These are phyloP conservation scores for Vandiemenella viatica DNA, from an alignment of 2,888 invertebrate genomes.

Conservation along the genomic window DNA sequence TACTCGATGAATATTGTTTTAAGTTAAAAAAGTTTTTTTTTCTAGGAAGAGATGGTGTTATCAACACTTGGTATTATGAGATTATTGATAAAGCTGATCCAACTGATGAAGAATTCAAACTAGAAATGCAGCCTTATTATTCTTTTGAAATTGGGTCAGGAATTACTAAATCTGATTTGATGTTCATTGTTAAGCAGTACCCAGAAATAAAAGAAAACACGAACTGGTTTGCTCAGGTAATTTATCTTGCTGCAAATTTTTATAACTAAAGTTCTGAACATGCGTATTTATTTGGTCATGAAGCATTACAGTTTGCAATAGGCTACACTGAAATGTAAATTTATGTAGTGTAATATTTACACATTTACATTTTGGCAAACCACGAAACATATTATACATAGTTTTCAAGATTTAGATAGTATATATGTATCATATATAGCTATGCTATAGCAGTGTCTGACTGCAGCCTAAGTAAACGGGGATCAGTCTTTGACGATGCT, in stretches of 20 bases:
- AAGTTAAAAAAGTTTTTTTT: neutral
- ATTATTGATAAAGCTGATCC: slow-evolving; percentile 78
- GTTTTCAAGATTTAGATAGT: no score
- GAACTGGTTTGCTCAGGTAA: slow-evolving; percentile 62
- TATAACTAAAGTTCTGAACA: neutral
- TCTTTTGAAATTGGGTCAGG: slow-evolving; percentile 49
- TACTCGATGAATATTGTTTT: neutral
- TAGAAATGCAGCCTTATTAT: slow-evolving; percentile 75
- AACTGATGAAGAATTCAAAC: slow-evolving; percentile 59
- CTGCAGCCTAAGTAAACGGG: no score
- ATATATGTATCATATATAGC: no score
- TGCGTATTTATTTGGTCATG: no score
- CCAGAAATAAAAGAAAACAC: slow-evolving; percentile 26
- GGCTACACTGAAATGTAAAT: no score
- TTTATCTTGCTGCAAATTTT: slow-evolving; percentile 15
- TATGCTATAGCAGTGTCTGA: no score
- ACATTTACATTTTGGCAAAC: no score
- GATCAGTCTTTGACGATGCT: no score
- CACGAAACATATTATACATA: no score
- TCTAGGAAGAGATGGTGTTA: slow-evolving; percentile 56
- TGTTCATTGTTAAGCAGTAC: slow-evolving; percentile 36
- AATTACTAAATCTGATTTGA: slow-evolving; percentile 31
- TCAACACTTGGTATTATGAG: slow-evolving; percentile 80
- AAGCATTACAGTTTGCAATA: no score
- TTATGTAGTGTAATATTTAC: no score